A percentile compares a stretch with the other conserved stretches of the same genome.
Evolutionary conservation across 1,140 invertebrate genomes (phyloP).

Genomic region (Drosophila tsacasi): DNA sequence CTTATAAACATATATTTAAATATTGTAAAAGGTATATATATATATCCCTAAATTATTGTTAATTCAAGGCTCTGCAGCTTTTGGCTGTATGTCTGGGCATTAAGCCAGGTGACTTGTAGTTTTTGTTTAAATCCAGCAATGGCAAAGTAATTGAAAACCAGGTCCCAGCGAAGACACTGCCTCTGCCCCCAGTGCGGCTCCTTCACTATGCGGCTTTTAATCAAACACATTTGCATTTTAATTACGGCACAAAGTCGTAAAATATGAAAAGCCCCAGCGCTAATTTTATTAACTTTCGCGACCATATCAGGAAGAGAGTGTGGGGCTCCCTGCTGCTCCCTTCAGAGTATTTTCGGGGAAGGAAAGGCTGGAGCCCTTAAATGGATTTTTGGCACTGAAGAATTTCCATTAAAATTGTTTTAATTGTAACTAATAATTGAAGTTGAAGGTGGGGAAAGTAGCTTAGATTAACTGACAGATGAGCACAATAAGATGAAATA

Average conservation of each 20-base stretch:
- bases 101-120: constrained; percentile 16
- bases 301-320: constrained; percentile 19
- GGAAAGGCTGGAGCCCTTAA: background rate
- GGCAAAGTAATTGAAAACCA: constrained; percentile 23
- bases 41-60: background rate
- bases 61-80: background rate
- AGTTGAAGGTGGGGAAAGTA: too few relatives aligned
- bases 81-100: background rate
- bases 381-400: background rate
- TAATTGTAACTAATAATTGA: background rate
- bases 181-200: background rate
- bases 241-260: constrained; percentile 54
- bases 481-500: too few relatives aligned
- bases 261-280: constrained; percentile 47
- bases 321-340: too few relatives aligned
- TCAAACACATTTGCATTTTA: constrained; percentile 61
- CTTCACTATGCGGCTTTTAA: constrained; percentile 38
- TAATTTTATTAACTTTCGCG: constrained; percentile 53
- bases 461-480: too few relatives aligned
- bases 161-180: background rate
- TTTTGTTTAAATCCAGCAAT: constrained; percentile 1
- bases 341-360: background rate
- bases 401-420: background rate
- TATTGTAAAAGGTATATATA: background rate
- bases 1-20: background rate